Percentiles rank a stretch among this genome's conserved stretches.
These are phyloP conservation scores for Paramormyrops kingsleyae DNA, from an alignment of 2,113 vertebrate species.

Conservation along the genomic window DNA sequence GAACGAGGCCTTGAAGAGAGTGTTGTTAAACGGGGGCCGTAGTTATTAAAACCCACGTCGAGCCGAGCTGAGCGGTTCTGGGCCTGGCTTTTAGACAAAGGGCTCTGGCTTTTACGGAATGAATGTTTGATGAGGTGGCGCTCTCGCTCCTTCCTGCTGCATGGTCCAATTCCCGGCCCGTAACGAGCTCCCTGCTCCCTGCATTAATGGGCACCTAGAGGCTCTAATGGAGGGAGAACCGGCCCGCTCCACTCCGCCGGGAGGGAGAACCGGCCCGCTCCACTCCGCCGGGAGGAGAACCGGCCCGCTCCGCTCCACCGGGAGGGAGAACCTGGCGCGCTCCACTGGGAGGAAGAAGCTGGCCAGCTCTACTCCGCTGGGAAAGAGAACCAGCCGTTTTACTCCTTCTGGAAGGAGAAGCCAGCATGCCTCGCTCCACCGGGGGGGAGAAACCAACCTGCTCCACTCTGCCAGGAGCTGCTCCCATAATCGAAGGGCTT, in stretches of 20 bases:
- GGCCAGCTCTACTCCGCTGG: neutral
- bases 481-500: conserved; percentile 63
- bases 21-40: neutral
- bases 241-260: neutral
- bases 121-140: conserved; percentile 70
- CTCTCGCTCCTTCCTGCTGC: conserved; percentile 50
- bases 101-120: conserved; percentile 54
- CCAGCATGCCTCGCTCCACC: neutral
- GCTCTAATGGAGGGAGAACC: conserved; percentile 51
- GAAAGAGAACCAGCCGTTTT: neutral
- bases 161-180: conserved; percentile 61
- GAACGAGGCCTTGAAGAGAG: neutral
- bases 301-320: no score
- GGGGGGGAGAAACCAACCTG: conserved; percentile 37
- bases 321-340: no score
- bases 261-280: neutral
- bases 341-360: neutral
- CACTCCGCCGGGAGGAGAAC: no score
- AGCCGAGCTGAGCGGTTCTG: conserved; percentile 18
- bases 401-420: no score
- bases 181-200: conserved; percentile 67
- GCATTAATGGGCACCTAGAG: conserved; percentile 59
- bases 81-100: conserved; percentile 51
- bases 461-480: conserved; percentile 56
- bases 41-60: neutral